phyloP scores from a whole-genome alignment of 1,140 invertebrate genomes.

The Drosophila rufa region DNA sequence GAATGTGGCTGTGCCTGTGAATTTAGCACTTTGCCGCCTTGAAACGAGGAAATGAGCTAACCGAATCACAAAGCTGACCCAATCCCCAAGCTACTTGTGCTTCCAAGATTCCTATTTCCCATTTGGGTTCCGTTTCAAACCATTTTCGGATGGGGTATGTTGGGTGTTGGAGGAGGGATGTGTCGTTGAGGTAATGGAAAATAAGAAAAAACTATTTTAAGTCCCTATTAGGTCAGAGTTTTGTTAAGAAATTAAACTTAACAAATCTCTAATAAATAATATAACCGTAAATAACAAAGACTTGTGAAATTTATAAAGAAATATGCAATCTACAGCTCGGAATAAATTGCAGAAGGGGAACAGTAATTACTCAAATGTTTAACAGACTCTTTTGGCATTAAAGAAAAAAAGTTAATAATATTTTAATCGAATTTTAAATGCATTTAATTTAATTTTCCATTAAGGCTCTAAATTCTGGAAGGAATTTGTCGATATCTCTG shows the following conservation, averaged over 20 bases:
- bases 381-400: too few relatives aligned
- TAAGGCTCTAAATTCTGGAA: neutral
- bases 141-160: neutral
- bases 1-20: constrained; percentile 41
- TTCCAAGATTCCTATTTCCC: constrained; percentile 37
- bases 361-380: neutral
- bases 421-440: neutral
- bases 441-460: neutral
- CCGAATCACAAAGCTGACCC: constrained; percentile 40
- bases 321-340: neutral
- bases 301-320: neutral
- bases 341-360: neutral
- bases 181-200: neutral
- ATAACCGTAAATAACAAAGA: neutral
- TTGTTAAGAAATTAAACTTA: neutral
- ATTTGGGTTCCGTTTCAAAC: constrained; percentile 22
- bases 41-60: constrained; percentile 80
- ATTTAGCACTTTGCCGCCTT: constrained; percentile 82
- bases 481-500: too few relatives aligned
- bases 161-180: neutral
- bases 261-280: neutral
- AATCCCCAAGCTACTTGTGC: constrained; percentile 42
- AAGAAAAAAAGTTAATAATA: too few relatives aligned
- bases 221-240: neutral
- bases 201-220: neutral